Conservation (phyloP, 1,140 invertebrate genomes). For the Drosophila kanapiae region DNA sequence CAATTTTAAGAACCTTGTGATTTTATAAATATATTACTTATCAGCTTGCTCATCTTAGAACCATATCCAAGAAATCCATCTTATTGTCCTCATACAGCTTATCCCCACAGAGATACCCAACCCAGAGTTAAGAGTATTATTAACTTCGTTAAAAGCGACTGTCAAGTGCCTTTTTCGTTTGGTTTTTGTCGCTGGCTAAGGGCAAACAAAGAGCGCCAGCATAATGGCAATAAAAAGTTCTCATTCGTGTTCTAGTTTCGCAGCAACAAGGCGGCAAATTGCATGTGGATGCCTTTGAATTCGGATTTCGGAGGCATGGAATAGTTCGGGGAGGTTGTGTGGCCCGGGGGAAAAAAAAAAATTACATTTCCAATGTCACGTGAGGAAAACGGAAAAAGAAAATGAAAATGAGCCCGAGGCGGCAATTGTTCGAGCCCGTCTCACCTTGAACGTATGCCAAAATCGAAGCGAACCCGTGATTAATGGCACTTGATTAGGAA, state of each 20-base stretch:
- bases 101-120: neutral
- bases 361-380: constrained; percentile 68
- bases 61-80: rapidly evolving
- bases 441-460: constrained; percentile 80
- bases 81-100: no score
- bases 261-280: constrained; percentile 55
- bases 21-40: no score
- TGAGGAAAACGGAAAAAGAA: constrained; percentile 21
- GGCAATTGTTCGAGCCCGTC: constrained; percentile 69
- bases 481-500: constrained; percentile 71
- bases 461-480: constrained; percentile 66
- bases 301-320: constrained; percentile 40
- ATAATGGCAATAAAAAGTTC: constrained; percentile 75
- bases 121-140: neutral
- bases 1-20: no score
- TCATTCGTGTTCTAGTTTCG: constrained; percentile 82
- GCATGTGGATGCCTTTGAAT: constrained; percentile 68
- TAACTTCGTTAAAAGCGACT: neutral
- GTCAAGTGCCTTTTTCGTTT: neutral
- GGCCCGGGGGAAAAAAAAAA: constrained; percentile 26
- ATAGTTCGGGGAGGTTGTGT: constrained; percentile 19
- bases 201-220: constrained; percentile 69
- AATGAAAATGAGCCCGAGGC: constrained; percentile 32
- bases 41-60: no score
- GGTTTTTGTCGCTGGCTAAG: constrained; percentile 42